Conservation (phyloP, 2,113 vertebrate species). For the Agelaius phoeniceus region DNA sequence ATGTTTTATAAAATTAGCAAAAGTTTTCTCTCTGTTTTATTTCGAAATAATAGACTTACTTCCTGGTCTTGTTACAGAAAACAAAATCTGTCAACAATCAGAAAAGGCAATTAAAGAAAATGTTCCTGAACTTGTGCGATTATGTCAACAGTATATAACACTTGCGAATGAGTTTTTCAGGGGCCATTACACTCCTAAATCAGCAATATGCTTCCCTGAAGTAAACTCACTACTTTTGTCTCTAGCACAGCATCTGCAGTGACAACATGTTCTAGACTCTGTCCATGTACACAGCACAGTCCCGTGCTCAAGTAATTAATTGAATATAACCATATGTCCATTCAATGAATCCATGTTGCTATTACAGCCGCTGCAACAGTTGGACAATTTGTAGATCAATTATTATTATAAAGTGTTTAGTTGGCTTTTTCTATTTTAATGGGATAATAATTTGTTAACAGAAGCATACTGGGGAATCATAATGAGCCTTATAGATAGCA, state of each 20-base stretch:
- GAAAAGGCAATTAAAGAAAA: constrained; percentile 10
- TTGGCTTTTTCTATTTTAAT: background rate
- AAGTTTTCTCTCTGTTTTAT: background rate
- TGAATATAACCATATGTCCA: background rate
- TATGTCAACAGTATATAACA: constrained; percentile 7
- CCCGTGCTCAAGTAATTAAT: constrained; percentile 4
- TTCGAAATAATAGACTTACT: background rate
- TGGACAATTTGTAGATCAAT: background rate
- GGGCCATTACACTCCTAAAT: constrained; percentile 17
- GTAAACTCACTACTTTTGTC: background rate
- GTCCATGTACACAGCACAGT: background rate
- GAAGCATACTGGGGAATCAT: background rate
- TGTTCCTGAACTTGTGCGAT: constrained; percentile 1
- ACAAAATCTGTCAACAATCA: constrained; percentile 10
- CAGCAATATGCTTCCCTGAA: constrained; percentile 20
- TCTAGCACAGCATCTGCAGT: constrained; percentile 8
- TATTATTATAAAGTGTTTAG: background rate
- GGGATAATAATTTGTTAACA: background rate
- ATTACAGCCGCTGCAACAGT: background rate
- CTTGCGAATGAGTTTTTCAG: constrained; percentile 3
- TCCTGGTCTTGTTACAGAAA: constrained; percentile 2
- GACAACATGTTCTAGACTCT: constrained; percentile 21
- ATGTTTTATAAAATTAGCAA: background rate
- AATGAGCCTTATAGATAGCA: background rate
- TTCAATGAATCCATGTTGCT: background rate